Base-by-base conservation (phyloP, 2,113 vertebrate species). In the Lagenorhynchus albirostris region DNA sequence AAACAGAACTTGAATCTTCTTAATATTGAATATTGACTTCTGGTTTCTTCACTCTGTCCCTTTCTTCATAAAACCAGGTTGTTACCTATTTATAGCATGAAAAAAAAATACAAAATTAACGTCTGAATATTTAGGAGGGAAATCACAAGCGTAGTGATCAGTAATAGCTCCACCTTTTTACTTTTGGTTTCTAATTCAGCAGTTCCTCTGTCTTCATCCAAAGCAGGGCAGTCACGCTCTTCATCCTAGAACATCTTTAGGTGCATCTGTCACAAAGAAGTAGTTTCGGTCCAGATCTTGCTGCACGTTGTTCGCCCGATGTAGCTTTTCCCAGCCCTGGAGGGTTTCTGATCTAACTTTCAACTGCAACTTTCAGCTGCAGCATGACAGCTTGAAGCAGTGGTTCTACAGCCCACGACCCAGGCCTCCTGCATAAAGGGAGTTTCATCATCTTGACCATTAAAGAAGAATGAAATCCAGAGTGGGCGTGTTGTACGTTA, bases 181-280 rank as follows among this genome's bases (percentile, higher is more conserved):
- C 1, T 9, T 38, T 14, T 26, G 33, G 50, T 36, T 44, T 81
- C 53, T 29, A 2, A 8, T 15, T 25, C 6, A 1, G 17, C 1
- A 3, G 4, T 25, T 31, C 17, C 14, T 50, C 74, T 60, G n/a
- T 50, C n/a, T 58, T 44, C 26, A 0, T 4, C 79, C 4, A 3
- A 29, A 55, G 23, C 0, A 0, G 58, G 67, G 20, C 3, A 0
- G 53, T 2, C 10, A 0, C 0, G 0, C 7, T 3, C n/a, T 6
- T 63, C 62, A 0, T 15, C 12, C 12, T 21, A 8, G 73, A n/a
- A 38, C 62, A 26, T 15, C 47, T 53, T 9, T 4, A 33, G 74
- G 65, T n/a, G 1, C 5, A 1, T 2, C 53, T 0, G 3, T 29
- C 47, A 14, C 29, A 0, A 1, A 5, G 55, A 23, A 53, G 26